These are phyloP conservation scores for Drosophila gaucha DNA, from an alignment of 2,888 invertebrate genomes.

Conservation along the genomic window DNA sequence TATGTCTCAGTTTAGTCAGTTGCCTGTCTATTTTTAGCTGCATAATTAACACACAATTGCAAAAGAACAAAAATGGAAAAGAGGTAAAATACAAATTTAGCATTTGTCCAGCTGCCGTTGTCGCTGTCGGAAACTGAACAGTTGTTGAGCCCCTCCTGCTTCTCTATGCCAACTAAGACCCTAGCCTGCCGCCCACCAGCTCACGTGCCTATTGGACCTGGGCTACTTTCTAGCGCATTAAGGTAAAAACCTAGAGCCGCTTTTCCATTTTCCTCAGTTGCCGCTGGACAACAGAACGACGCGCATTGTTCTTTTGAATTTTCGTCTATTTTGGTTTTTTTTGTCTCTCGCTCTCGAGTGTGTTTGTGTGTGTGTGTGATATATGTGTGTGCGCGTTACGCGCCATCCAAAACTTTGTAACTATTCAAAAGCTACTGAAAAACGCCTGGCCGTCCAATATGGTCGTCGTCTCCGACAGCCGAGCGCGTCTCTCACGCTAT, in stretches of 20 bases:
- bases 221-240: constrained; percentile 14
- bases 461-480: constrained; percentile 83
- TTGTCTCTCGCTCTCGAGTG: background rate
- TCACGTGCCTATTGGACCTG: background rate
- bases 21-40: constrained; percentile 53
- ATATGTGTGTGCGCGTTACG: constrained; percentile 33
- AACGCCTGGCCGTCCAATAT: constrained; percentile 70
- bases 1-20: constrained; percentile 18
- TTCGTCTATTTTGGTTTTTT: background rate
- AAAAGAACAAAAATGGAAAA: constrained; percentile 17
- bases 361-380: constrained; percentile 13
- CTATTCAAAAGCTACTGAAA: constrained; percentile 68
- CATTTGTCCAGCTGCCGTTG: constrained; percentile 20
- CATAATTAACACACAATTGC: constrained; percentile 71
- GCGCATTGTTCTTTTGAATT: constrained; percentile 40
- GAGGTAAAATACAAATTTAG: constrained; percentile 28
- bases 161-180: background rate
- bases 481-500: constrained; percentile 80
- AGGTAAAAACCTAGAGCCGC: constrained; percentile 48
- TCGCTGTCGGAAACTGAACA: constrained; percentile 5
- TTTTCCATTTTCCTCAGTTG: constrained; percentile 68
- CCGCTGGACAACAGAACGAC: constrained; percentile 57
- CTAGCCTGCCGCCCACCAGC: background rate
- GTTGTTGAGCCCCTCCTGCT: constrained; percentile 3
- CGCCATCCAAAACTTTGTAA: constrained; percentile 43